Conservation (phyloP, 2,888 invertebrate genomes). For the Mactromeris polynyma region DNA sequence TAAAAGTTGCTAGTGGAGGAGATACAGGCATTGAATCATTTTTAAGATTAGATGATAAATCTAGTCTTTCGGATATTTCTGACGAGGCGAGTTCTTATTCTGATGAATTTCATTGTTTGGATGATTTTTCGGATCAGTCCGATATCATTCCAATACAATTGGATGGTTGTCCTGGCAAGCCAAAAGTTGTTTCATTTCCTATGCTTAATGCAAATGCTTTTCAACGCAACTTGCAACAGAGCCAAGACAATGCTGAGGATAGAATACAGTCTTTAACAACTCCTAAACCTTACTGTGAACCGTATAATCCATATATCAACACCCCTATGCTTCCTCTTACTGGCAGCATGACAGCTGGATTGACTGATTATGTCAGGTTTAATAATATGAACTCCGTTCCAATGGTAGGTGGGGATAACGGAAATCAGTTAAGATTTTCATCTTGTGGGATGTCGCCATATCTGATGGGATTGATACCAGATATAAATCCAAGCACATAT, state of each 20-base stretch:
- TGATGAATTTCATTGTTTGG: background rate
- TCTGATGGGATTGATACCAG: slow-evolving; percentile 38
- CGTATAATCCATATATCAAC: background rate
- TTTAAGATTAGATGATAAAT: background rate
- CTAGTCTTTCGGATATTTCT: background rate
- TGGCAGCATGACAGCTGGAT: background rate
- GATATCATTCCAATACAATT: background rate
- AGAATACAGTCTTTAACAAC: background rate
- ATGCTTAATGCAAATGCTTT: background rate
- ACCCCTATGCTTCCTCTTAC: background rate
- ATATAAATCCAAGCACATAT: background rate
- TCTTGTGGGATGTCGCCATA: slow-evolving; percentile 37
- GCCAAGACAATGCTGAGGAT: background rate
- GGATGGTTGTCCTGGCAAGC: background rate
- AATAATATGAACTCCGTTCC: background rate
- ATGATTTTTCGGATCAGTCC: slow-evolving; percentile 10
- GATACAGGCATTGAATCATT: background rate
- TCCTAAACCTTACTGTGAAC: background rate
- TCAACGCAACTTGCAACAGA: background rate
- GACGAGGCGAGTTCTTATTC: background rate
- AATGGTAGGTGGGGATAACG: background rate
- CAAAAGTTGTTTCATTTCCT: slow-evolving; percentile 2
- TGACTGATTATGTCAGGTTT: background rate
- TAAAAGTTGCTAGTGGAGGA: background rate
- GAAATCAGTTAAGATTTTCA: slow-evolving; percentile 9